Evolutionary conservation across 35 echinoderm and acorn worm genomes (phyloP), one percentile per base, ranked within the genome.

Genomic region (Diadema setosum): DNA sequence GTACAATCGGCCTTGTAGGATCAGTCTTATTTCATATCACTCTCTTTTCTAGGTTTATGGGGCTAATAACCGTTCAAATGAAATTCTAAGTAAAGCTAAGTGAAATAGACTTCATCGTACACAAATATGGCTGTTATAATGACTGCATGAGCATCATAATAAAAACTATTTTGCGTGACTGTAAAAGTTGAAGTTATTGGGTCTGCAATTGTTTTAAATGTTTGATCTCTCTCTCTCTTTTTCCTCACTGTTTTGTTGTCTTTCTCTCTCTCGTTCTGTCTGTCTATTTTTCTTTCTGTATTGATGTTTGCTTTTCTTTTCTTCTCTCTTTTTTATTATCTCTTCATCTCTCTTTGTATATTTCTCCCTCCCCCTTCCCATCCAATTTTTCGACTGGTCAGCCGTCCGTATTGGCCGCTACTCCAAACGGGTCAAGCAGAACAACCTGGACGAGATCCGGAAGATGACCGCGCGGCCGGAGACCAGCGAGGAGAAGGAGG

Each of bases 371-470:
- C 21, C 49, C 21, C 49, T 55, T 55, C 49, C 21, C 49, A 1
- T n/a, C 21, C 49, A 16, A 12, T 2, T 16, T 55, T 16, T 55
- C 1, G 12, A 55, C 49, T 55, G 49, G 12, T 55, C 39, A 99
- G 96, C 96, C n/a, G 96, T 99, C n/a, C 85, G 96, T 60, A 99
- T 99, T 31, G 96, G 96, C 8, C 85, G 96, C 2, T 99, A 99
- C 86, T 99, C 96, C 32, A 99, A 99, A 63, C 89, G 91, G 25
- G 85, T 92, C 58, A 94, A 92, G 39, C 96, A 99, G 83, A 91
- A 70, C 46, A 89, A 94, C 70, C 81, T 89, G 52, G 96, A 93
- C 24, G 92, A 99, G 82, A 99, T 94, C 7, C 82, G 78, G 27
- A 83, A 93, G 44, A 45, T 92, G 67, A 81, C 89, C 33, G 69